phyloP scores from a whole-genome alignment of 2,888 invertebrate species.

The Strigamia transsilvanica region DNA sequence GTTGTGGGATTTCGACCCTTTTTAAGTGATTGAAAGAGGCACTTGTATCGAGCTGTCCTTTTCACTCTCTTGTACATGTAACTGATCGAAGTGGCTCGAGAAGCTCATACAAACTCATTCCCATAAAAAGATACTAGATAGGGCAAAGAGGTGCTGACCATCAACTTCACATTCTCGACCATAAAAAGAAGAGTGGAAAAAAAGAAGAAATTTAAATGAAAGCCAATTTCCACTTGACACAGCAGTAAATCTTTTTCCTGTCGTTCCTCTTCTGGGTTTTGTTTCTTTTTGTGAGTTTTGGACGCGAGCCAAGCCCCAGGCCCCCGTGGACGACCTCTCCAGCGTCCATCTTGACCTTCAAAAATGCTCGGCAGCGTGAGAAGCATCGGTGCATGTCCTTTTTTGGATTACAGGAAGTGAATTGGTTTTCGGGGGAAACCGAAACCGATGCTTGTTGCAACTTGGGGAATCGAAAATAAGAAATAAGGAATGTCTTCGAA shows the following conservation, averaged over 20 bases:
- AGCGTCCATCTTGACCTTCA: constrained; percentile 8
- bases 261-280: constrained; percentile 2
- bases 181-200: not conserved
- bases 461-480: not conserved
- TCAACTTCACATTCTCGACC: constrained; percentile 3
- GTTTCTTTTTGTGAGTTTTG: constrained; percentile 8
- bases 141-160: not conserved
- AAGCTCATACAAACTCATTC: not conserved
- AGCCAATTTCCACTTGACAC: constrained; percentile 8
- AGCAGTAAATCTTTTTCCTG: constrained; percentile 8
- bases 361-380: not conserved
- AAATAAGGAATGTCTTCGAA: not conserved
- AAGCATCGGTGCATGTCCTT: not conserved
- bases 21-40: not conserved
- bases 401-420: not conserved
- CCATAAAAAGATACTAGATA: not conserved
- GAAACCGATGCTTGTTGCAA: not conserved
- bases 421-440: not conserved
- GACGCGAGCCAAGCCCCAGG: not conserved
- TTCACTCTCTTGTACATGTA: not conserved
- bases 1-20: constrained; percentile 8
- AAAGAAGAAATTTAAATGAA: not conserved
- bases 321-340: not conserved
- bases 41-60: not conserved
- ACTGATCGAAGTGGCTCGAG: constrained; percentile 1